Percentiles rank a stretch among this genome's conserved stretches.
phyloP scores from a whole-genome alignment of 2,888 invertebrate genomes.

The Xanthorhoe designata region DNA sequence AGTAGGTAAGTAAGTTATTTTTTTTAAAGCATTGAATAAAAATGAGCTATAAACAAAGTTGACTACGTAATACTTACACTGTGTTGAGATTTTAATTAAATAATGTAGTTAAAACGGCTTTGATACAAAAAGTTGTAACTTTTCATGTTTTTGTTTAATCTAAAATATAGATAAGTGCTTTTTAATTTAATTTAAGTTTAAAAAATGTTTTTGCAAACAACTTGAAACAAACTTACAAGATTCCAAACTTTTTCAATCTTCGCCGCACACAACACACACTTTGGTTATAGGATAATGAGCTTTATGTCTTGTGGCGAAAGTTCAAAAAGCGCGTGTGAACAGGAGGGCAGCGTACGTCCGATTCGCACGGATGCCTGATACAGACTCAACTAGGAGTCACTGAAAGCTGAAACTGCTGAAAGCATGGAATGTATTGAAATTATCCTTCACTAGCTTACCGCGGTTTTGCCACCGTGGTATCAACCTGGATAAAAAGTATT shows the following conservation, averaged over 20 bases:
- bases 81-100: neutral
- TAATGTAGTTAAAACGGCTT: no score
- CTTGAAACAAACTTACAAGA: slow-evolving; percentile 25
- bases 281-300: slow-evolving; percentile 21
- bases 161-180: neutral
- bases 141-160: neutral
- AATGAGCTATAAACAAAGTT: neutral
- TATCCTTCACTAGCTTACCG: neutral
- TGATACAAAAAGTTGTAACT: no score
- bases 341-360: slow-evolving; percentile 23
- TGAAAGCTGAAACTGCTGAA: slow-evolving; percentile 29
- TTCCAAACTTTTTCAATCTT: slow-evolving; percentile 31
- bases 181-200: neutral
- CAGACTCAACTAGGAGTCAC: slow-evolving; percentile 24
- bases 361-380: slow-evolving; percentile 24
- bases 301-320: slow-evolving; percentile 18
- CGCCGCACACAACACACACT: slow-evolving; percentile 26
- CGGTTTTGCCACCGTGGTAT: no score
- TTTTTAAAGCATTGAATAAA: no score
- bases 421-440: slow-evolving; percentile 21
- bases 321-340: slow-evolving; percentile 24
- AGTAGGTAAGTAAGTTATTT: no score
- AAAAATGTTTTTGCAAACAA: slow-evolving; percentile 8
- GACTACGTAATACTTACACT: neutral
- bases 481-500: no score